Base-by-base conservation (phyloP, 1,140 invertebrate species). In the Centruroides vittatus region DNA sequence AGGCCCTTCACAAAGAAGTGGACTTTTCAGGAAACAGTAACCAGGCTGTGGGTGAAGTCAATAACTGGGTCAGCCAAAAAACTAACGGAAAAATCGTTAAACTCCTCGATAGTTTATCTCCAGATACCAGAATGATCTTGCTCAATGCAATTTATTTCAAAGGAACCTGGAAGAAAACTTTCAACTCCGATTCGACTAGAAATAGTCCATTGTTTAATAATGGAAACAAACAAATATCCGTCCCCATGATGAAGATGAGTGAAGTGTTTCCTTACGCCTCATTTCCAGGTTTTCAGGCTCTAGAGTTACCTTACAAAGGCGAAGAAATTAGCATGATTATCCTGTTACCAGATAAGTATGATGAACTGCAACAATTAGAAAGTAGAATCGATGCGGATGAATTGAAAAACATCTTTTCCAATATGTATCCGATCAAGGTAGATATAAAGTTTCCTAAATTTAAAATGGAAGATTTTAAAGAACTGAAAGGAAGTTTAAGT, bases 121-220 rank as follows among this genome's bases (percentile, higher is more conserved):
- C 73, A 0, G 57, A 63, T 0, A 88, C 84, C 0, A 77, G 73
- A 13, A 72, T 86, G 13, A 78, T 88, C n/a, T 70, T 88, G 13
- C 84, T 85, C 6, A 87, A 84, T 63, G 84, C 85, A 0, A 71
- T 89, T 5, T 88, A 88, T 63, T 89, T 89, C 60, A 85, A 82
- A 66, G 86, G 81, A 9, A 77, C 79, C 56, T 89, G 87, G 87
- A 77, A 85, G n/a, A 46, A 9, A n/a, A 7, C 36, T 23, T 61
- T 61, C 34, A 46, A 62, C 34, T 5, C 10, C 10, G 13, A 34
- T 5, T 5, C 41, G 0, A 61, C 52, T 48, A 47, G 5, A 9
- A 4, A 35, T n/a, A 7, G 23, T 5, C 5, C 23, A 35, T 61
- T 61, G n/a, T 47, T 56, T 13, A 54, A 50, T 35, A 8, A 47